A percentile compares a stretch with the other conserved stretches of the same genome.
Evolutionary conservation across 2,888 invertebrate species (phyloP).

Genomic region (Pterostichus madidus): DNA sequence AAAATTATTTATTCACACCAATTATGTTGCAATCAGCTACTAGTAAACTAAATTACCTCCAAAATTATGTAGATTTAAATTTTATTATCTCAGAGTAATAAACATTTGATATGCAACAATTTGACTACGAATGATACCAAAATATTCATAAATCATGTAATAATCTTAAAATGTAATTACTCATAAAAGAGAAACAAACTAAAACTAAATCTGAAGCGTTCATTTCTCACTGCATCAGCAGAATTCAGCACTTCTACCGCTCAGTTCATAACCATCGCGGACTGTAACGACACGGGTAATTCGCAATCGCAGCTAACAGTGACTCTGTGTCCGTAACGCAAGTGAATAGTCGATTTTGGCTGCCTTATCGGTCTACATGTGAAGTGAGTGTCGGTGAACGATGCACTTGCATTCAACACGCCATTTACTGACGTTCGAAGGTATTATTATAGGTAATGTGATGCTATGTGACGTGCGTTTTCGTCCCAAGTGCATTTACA

Average conservation of each 20-base stretch:
- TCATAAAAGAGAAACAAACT: constrained; percentile 38
- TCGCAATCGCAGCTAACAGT: neutral
- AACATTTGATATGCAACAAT: neutral
- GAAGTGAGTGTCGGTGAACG: too few relatives aligned
- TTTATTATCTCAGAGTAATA: neutral
- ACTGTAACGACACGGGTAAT: neutral
- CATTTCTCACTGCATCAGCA: constrained; percentile 30
- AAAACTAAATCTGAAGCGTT: constrained; percentile 12
- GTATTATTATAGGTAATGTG: too few relatives aligned
- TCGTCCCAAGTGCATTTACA: too few relatives aligned
- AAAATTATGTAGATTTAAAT: constrained; percentile 15
- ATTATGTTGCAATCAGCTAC: too few relatives aligned
- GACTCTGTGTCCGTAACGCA: too few relatives aligned
- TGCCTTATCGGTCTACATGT: neutral
- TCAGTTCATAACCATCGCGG: constrained; percentile 20
- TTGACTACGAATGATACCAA: neutral
- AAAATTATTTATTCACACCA: too few relatives aligned
- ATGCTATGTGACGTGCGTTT: too few relatives aligned
- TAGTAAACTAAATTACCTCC: too few relatives aligned
- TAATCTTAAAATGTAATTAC: constrained; percentile 6
- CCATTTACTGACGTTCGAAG: too few relatives aligned
- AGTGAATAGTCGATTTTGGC: constrained; percentile 15
- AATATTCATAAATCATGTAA: constrained; percentile 13
- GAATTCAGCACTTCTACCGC: neutral
- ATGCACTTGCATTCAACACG: too few relatives aligned